A percentile compares a stretch with the other conserved stretches of the same genome.
Evolutionary conservation across 1,140 invertebrate genomes (phyloP).

Genomic region (Nasonia longicornis): DNA sequence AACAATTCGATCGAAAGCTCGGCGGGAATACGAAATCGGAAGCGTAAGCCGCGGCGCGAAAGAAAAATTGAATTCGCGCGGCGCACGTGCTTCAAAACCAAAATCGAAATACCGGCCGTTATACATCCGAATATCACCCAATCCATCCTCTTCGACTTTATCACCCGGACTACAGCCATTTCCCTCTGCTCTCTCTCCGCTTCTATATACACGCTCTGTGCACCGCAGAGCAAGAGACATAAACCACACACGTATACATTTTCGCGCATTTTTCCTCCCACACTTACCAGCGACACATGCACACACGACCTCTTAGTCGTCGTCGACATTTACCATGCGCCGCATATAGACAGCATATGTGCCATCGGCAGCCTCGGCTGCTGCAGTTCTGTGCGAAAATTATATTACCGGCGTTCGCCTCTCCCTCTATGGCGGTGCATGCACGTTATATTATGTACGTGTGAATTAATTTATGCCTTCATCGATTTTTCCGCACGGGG

Average conservation of each 20-base stretch:
- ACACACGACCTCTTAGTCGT: neutral
- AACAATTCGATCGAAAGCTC: too few relatives aligned
- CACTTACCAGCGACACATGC: neutral
- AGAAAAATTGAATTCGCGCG: too few relatives aligned
- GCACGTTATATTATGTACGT: too few relatives aligned
- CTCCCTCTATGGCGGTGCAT: neutral
- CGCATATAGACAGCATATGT: neutral
- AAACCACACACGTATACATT: neutral
- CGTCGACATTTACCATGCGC: constrained; percentile 1
- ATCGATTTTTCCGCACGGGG: constrained; percentile 27
- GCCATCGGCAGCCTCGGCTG: neutral
- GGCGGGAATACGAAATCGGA: too few relatives aligned
- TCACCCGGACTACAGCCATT: neutral
- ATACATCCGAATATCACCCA: neutral
- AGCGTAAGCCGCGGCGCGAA: too few relatives aligned
- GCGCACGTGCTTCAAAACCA: neutral
- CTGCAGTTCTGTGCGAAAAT: constrained; percentile 6
- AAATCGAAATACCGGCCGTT: neutral
- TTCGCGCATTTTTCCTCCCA: neutral
- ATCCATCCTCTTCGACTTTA: constrained; percentile 10
- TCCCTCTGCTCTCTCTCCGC: neutral
- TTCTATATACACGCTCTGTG: neutral
- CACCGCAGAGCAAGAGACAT: neutral
- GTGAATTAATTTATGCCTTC: constrained; percentile 31
- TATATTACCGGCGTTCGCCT: constrained; percentile 13